Evolutionary conservation across 2,888 invertebrate genomes (phyloP).

Genomic region (Chloroclystis v-ata): DNA sequence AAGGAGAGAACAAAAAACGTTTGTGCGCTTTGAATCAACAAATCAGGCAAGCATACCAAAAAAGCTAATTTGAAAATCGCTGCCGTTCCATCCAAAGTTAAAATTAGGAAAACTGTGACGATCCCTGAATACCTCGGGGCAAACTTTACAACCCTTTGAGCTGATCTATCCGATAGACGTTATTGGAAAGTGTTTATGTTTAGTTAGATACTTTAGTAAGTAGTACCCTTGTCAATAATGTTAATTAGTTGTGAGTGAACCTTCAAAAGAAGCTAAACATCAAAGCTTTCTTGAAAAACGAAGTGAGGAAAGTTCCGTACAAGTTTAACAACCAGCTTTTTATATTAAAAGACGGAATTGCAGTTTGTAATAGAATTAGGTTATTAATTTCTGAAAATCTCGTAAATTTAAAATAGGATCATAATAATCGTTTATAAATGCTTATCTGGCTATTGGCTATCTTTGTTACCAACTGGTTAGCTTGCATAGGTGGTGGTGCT

Average conservation of each 20-base stretch:
- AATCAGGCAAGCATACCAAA: conserved; percentile 43
- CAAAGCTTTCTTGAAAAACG: conserved; percentile 2
- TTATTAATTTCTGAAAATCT: no score
- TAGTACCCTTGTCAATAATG: conserved; percentile 52
- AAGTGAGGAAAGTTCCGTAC: neutral
- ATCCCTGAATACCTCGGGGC: conserved; percentile 67
- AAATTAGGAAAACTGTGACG: conserved; percentile 71
- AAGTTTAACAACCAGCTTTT: neutral
- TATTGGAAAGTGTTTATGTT: conserved; percentile 55
- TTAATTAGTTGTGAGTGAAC: conserved; percentile 19
- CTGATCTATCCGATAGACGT: conserved; percentile 58
- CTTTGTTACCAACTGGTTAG: no score
- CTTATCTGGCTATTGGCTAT: no score
- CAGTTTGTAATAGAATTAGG: no score
- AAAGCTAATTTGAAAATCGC: conserved; percentile 67
- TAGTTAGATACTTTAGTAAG: conserved; percentile 22
- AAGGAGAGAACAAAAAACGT: no score
- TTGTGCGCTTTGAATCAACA: conserved; percentile 11
- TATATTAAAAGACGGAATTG: neutral
- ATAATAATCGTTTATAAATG: no score
- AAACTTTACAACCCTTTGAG: conserved; percentile 65
- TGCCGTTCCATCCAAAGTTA: conserved; percentile 60
- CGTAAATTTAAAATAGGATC: no score
- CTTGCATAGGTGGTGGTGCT: no score
- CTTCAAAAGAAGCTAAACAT: conserved; percentile 11